phyloP scores from a whole-genome alignment of 2,797 vertebrate genomes.

The Masticophis lateralis region DNA sequence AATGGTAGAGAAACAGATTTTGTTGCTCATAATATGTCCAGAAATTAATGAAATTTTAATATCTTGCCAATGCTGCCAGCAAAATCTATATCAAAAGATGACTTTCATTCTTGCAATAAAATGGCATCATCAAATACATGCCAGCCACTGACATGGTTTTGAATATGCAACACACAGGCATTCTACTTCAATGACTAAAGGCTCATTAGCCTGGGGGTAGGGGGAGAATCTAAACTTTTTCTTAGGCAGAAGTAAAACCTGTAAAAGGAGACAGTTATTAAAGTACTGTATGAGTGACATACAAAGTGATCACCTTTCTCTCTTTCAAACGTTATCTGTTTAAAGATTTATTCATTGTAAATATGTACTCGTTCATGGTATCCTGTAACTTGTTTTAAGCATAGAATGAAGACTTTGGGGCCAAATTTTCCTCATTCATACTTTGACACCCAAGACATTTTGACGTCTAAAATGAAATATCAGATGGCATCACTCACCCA shows the following conservation, averaged over 20 bases:
- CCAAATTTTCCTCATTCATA: not conserved
- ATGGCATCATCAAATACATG: not conserved
- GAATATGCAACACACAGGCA: not conserved
- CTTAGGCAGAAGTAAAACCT: not conserved
- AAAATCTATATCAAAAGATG: constrained; percentile 7
- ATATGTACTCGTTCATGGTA: not conserved
- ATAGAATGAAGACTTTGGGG: not conserved
- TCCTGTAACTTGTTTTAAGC: not conserved
- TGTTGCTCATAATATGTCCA: not conserved
- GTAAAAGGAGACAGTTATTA: not conserved
- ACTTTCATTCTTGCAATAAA: not conserved
- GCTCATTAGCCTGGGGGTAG: not conserved
- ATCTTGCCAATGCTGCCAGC: constrained; percentile 10
- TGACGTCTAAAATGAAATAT: not conserved
- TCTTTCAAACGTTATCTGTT: not conserved
- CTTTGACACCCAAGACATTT: not conserved
- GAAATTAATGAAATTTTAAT: constrained; percentile 22
- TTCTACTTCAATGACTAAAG: not conserved
- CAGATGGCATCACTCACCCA: not conserved
- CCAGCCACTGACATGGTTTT: not conserved
- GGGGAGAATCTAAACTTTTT: not conserved
- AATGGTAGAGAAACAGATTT: constrained; percentile 5
- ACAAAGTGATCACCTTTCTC: not conserved
- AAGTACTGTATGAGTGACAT: not conserved
- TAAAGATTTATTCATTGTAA: not conserved